Conservation (phyloP, 2,113 vertebrate genomes). For the Mirza zaza region DNA sequence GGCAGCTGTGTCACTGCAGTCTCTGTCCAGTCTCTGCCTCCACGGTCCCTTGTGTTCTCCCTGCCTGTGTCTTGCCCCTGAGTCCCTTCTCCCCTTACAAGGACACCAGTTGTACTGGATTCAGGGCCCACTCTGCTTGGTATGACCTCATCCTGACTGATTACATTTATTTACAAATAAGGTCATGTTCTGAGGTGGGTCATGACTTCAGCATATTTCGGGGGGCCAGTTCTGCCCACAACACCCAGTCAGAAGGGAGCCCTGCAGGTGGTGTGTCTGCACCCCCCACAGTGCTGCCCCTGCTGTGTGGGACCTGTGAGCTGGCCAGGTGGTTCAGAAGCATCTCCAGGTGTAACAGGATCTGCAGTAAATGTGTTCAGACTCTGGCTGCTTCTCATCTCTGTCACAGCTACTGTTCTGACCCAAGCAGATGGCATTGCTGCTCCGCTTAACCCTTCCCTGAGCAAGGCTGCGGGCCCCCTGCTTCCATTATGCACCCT, state of each 20-base stretch:
- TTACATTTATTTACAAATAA: neutral
- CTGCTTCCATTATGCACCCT: too few relatives aligned
- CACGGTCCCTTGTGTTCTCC: too few relatives aligned
- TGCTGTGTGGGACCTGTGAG: neutral
- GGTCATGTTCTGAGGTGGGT: neutral
- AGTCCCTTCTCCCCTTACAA: neutral
- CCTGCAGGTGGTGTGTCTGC: neutral
- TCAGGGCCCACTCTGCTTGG: neutral
- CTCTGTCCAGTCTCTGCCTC: neutral
- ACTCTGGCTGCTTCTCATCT: neutral
- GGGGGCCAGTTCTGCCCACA: neutral
- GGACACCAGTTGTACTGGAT: neutral
- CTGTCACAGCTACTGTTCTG: neutral
- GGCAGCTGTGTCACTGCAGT: neutral
- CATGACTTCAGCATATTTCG: neutral
- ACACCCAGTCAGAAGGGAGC: neutral
- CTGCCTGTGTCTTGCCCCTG: neutral
- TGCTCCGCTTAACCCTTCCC: neutral
- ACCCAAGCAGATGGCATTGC: neutral
- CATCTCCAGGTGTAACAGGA: neutral
- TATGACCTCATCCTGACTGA: neutral
- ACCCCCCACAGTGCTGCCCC: accelerated
- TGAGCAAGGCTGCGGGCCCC: neutral
- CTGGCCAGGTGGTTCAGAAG: neutral
- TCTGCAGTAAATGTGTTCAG: neutral